Conservation (phyloP, 1,140 invertebrate genomes). For the Antheraea mylitta region DNA sequence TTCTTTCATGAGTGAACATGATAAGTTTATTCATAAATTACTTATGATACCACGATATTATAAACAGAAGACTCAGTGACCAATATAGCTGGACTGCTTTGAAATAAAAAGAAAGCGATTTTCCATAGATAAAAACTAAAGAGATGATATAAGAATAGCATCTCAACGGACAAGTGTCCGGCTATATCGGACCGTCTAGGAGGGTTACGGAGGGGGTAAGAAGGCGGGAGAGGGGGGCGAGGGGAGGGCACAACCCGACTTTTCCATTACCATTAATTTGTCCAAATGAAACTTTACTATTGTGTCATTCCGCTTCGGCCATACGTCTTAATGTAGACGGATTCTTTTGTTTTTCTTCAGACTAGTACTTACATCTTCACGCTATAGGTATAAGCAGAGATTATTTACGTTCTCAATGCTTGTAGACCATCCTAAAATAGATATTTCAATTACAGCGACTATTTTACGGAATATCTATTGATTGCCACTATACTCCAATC, state of each 20-base stretch:
- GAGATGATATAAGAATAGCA: background rate
- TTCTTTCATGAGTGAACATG: too few species aligned
- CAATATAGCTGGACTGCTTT: too few species aligned
- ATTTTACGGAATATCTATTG: too few species aligned
- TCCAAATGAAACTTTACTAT: constrained; percentile 62
- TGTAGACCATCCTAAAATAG: background rate
- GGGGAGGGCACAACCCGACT: constrained; percentile 44
- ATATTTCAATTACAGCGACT: too few species aligned
- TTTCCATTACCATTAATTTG: constrained; percentile 68
- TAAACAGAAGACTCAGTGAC: too few species aligned
- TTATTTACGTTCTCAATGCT: background rate
- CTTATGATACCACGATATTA: too few species aligned
- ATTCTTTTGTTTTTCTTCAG: constrained; percentile 45
- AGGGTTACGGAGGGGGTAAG: background rate
- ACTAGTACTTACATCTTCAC: background rate
- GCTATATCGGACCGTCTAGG: constrained; percentile 16
- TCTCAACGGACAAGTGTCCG: background rate
- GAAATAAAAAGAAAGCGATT: too few species aligned
- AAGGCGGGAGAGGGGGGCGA: constrained; percentile 4
- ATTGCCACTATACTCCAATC: too few species aligned
- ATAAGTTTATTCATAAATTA: too few species aligned
- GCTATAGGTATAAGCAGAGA: background rate
- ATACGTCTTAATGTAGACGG: constrained; percentile 59
- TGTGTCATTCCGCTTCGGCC: constrained; percentile 53
- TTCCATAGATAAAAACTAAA: background rate